phyloP scores from a whole-genome alignment of 1,140 invertebrate genomes.

The Drosophila cardini region DNA sequence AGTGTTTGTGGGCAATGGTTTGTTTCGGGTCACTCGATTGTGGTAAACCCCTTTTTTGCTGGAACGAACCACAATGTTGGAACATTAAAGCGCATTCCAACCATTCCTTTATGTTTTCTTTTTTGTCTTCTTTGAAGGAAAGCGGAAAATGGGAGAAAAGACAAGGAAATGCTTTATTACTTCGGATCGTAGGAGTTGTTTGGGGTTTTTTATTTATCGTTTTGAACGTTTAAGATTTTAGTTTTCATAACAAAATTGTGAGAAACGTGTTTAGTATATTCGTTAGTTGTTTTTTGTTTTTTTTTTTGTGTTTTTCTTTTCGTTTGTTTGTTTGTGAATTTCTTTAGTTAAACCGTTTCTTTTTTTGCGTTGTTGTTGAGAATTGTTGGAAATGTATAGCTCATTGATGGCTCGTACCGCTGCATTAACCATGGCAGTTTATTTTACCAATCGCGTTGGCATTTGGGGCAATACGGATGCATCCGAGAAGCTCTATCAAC shows the following conservation, averaged over 20 bases:
- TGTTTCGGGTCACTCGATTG: background rate
- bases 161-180: background rate
- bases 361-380: background rate
- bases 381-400: constrained; percentile 16
- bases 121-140: background rate
- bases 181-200: background rate
- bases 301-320: background rate
- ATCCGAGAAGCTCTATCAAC: constrained; percentile 21
- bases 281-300: no score
- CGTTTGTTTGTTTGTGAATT: background rate
- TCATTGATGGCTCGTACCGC: constrained; percentile 26
- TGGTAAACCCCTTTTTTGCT: constrained; percentile 20
- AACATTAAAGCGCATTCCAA: constrained; percentile 28
- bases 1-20: background rate
- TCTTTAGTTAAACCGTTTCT: background rate
- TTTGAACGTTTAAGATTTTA: background rate
- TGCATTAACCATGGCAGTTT: constrained; percentile 38
- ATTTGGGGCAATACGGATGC: constrained; percentile 46
- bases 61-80: constrained; percentile 5
- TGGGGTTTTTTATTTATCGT: background rate
- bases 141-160: background rate
- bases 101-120: no score
- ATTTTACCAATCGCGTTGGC: constrained; percentile 27
- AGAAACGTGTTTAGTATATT: background rate
- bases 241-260: background rate